Evolutionary conservation across 2,888 invertebrate species (phyloP).

Genomic region (Yponomeuta plumbellus): DNA sequence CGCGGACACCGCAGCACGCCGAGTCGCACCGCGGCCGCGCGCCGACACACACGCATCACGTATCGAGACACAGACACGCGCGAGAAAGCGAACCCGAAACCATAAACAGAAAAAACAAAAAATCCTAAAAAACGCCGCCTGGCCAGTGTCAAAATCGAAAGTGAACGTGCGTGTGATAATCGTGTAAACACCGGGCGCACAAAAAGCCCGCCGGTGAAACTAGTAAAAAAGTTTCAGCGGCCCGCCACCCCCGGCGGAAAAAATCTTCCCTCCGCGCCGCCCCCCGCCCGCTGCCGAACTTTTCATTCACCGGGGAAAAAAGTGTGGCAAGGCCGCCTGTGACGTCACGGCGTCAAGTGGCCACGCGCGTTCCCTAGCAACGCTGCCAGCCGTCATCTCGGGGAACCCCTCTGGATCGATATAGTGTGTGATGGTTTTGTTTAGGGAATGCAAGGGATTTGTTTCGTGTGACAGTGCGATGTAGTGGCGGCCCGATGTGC

Average conservation of each 20-base stretch:
- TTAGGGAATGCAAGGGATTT: background rate
- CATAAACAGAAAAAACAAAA: slow-evolving; percentile 29
- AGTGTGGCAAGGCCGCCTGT: slow-evolving; percentile 76
- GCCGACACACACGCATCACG: slow-evolving; percentile 52
- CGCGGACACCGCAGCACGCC: slow-evolving; percentile 38
- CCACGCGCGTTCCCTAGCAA: slow-evolving; percentile 73
- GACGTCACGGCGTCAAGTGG: slow-evolving; percentile 73
- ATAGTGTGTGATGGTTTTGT: slow-evolving; percentile 35
- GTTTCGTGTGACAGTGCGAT: slow-evolving; percentile 30
- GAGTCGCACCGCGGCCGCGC: slow-evolving; percentile 48
- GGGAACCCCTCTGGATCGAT: slow-evolving; percentile 21
- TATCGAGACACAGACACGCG: slow-evolving; percentile 20
- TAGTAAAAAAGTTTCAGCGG: slow-evolving; percentile 72
- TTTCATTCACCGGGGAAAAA: slow-evolving; percentile 79
- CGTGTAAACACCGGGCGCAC: slow-evolving; percentile 67
- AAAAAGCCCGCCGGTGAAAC: slow-evolving; percentile 68
- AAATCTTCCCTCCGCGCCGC: slow-evolving; percentile 69
- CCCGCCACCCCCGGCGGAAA: slow-evolving; percentile 68
- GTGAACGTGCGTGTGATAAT: slow-evolving; percentile 56
- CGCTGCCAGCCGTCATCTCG: slow-evolving; percentile 41
- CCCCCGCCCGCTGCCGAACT: slow-evolving; percentile 74
- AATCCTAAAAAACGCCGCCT: slow-evolving; percentile 28
- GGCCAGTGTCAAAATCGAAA: slow-evolving; percentile 34
- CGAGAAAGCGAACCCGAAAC: slow-evolving; percentile 31
- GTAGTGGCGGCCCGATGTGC: slow-evolving; percentile 66